Evolutionary conservation across 2,797 vertebrate genomes (phyloP), one percentile per base, ranked within the genome.

Genomic region (Ciconia nigra): DNA sequence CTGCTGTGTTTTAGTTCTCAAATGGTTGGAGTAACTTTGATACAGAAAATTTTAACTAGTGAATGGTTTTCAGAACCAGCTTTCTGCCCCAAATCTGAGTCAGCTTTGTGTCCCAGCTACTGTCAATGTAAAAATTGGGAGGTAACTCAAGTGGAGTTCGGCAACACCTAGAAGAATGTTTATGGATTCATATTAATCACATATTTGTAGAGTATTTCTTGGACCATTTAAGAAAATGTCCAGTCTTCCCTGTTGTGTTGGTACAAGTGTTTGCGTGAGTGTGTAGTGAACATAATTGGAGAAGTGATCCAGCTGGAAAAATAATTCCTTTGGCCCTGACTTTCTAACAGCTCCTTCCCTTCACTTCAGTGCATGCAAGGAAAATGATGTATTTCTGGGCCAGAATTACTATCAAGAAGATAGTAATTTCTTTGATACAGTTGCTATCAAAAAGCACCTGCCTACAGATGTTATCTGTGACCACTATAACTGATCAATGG

Each of bases 221-320:
- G 72, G 29, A 54, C 21, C 13, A 31, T 65, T 63, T 69, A 62
- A 72, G 65, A 87, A 94, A 72, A 82, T 72, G 33, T 37, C 29
- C 29, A 10, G 7, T 61, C 35, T 87, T 90, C 26, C 33, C 20
- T 78, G 18, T 90, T 92, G 69, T 76, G 57, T 76, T 93, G 41
- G n/a, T 72, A 33, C 20, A 49, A 61, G 22, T 76, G 58, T 90
- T 94, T 87, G 19, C 86, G 63, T 86, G 69, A 71, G 49, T 93
- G 41, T 44, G 29, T 59, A 59, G 49, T 58, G 54, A 82, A 29
- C 28, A 49, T 35, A 87, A 74, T 2, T 69, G 58, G 35, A 92
- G 70, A 76, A 69, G 29, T 69, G 54, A 82, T 87, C 33, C 91
- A 92, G 41, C 89, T 95, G 87, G 58, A 94, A 91, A 93, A 92